Evolutionary conservation across 2,113 vertebrate species (phyloP).

Genomic region (Nestor notabilis): DNA sequence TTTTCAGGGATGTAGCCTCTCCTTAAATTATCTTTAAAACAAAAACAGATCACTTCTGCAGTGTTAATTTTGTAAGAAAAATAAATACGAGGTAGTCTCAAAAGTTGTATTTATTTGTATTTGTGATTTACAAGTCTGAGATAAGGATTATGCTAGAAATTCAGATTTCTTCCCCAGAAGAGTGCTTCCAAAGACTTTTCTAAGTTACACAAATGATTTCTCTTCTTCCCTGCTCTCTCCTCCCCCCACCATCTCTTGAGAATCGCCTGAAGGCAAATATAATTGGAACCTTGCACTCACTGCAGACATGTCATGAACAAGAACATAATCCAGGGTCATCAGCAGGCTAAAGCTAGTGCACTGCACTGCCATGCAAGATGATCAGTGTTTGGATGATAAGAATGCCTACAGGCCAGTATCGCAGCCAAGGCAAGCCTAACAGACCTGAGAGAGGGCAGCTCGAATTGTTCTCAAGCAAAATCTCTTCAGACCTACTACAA

Average conservation of each 20-base stretch:
- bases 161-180: neutral
- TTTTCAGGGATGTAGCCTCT: neutral
- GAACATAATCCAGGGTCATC: conserved; percentile 44
- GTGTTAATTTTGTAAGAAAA: neutral
- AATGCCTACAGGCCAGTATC: neutral
- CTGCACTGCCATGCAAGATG: neutral
- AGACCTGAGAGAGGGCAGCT: neutral
- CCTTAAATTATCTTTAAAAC: neutral
- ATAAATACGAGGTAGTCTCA: neutral
- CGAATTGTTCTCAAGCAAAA: neutral
- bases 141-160: neutral
- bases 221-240: neutral
- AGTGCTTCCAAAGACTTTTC: neutral
- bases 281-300: conserved; percentile 44
- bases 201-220: neutral
- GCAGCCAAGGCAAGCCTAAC: neutral
- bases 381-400: neutral
- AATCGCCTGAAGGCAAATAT: conserved; percentile 46
- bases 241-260: conserved; percentile 29
- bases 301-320: conserved; percentile 29
- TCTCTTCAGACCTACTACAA: neutral
- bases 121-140: neutral
- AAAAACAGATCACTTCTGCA: neutral
- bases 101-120: neutral
- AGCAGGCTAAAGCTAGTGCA: neutral